Conservation (phyloP, 2,888 invertebrate species). For the Apodemia duryi region DNA sequence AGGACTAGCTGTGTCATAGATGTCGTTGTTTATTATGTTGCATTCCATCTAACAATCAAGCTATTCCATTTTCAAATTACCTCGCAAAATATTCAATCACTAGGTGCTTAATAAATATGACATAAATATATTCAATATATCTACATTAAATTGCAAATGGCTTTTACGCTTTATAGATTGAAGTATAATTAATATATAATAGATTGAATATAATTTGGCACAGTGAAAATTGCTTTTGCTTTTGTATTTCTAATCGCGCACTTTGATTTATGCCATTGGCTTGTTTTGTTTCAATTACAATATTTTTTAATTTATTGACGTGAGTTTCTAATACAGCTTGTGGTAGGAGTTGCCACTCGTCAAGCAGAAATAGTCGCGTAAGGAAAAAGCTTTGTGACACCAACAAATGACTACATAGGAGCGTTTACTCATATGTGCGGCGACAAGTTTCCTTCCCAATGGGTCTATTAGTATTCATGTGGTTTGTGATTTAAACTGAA, state of each 20-base stretch:
- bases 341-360: too few species aligned
- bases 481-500: too few species aligned
- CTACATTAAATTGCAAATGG: not conserved
- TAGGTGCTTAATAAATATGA: not conserved
- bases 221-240: not conserved
- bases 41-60: not conserved
- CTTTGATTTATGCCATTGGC: not conserved
- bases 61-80: not conserved
- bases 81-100: not conserved
- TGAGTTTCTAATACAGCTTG: too few species aligned
- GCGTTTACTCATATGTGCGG: too few species aligned
- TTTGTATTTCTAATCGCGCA: not conserved
- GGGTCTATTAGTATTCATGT: too few species aligned
- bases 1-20: not conserved
- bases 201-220: not conserved
- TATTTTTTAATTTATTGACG: too few species aligned
- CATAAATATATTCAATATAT: not conserved
- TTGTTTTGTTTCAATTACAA: too few species aligned
- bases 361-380: too few species aligned
- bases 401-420: too few species aligned
- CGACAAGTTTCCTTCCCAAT: too few species aligned
- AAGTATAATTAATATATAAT: not conserved
- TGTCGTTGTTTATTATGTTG: slow-evolving; percentile 8
- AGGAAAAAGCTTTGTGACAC: too few species aligned
- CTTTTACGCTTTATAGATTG: not conserved